These are phyloP conservation scores for Phymatocera aterrima DNA, from an alignment of 2,888 invertebrate species.

Conservation along the genomic window DNA sequence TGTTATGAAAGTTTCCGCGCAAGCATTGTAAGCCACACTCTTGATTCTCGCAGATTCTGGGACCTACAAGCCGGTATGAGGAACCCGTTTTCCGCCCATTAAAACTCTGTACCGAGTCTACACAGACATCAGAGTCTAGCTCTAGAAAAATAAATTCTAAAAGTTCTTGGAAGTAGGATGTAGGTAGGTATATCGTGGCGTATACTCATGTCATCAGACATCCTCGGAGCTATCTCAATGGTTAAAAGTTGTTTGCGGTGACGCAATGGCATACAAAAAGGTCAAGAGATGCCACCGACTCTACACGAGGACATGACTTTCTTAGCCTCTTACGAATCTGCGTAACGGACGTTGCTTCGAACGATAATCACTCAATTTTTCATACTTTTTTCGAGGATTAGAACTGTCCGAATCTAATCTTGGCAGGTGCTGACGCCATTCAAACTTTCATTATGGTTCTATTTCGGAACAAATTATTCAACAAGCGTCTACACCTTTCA, in stretches of 20 bases:
- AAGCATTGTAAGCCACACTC: neutral
- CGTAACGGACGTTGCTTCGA: neutral
- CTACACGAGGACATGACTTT: neutral
- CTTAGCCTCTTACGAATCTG: neutral
- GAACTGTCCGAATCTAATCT: neutral
- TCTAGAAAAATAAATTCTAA: constrained; percentile 9
- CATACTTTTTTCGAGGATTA: neutral
- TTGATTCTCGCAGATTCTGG: neutral
- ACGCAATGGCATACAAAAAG: constrained; percentile 18
- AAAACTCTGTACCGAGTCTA: too few relatives aligned
- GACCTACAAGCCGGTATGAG: neutral
- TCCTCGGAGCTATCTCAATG: neutral
- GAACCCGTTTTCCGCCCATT: neutral
- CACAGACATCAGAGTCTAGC: neutral
- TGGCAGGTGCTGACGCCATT: neutral
- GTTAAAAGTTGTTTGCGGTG: constrained; percentile 1
- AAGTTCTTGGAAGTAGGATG: neutral
- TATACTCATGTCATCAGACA: constrained; percentile 9
- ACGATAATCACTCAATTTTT: neutral
- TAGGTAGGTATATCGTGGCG: too few relatives aligned
- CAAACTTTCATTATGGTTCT: neutral
- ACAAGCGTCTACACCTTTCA: neutral
- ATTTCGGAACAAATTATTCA: neutral
- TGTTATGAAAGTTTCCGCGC: constrained; percentile 31
- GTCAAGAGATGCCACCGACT: constrained; percentile 26